Evolutionary conservation across 2,113 vertebrate species (phyloP).

Genomic region (Oophaga pumilio): DNA sequence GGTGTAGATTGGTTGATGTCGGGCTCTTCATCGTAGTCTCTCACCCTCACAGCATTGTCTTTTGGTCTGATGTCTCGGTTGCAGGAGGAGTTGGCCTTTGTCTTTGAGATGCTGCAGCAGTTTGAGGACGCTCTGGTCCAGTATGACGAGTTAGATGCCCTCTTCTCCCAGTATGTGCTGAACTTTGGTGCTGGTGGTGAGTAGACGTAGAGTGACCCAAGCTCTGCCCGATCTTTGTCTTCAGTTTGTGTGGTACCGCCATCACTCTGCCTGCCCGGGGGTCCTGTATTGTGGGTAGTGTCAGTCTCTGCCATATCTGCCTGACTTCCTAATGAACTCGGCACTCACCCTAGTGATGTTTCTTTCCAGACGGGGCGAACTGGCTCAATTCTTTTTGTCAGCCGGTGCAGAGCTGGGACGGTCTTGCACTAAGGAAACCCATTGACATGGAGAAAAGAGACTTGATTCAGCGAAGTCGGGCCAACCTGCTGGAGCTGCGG

Average conservation of each 20-base stretch:
- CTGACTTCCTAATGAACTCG: not conserved
- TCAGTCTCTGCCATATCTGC: not conserved
- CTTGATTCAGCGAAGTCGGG: constrained; percentile 86
- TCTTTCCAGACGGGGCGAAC: constrained; percentile 87
- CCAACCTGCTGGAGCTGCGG: constrained; percentile 90
- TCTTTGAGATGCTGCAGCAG: constrained; percentile 99
- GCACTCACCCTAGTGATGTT: constrained; percentile 45
- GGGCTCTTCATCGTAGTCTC: not conserved
- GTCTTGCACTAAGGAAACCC: constrained; percentile 87
- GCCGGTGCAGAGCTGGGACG: constrained; percentile 92
- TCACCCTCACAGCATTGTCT: not conserved
- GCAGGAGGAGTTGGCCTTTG: constrained; percentile 96
- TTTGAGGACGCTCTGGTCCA: constrained; percentile 96
- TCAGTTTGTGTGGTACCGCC: too few species aligned
- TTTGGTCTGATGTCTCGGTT: not conserved
- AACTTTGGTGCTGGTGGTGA: constrained; percentile 97
- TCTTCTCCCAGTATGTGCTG: constrained; percentile 97
- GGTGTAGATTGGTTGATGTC: not conserved
- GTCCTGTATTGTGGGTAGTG: not conserved
- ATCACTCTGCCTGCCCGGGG: too few species aligned
- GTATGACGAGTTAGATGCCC: constrained; percentile 96
- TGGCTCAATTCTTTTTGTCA: constrained; percentile 97
- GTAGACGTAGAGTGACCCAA: constrained; percentile 44
- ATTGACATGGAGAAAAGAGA: constrained; percentile 98
- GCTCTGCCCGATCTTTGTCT: too few species aligned